A percentile compares a stretch with the other conserved stretches of the same genome.
phyloP scores from a whole-genome alignment of 2,888 invertebrate species.

The Cerastoderma edule region DNA sequence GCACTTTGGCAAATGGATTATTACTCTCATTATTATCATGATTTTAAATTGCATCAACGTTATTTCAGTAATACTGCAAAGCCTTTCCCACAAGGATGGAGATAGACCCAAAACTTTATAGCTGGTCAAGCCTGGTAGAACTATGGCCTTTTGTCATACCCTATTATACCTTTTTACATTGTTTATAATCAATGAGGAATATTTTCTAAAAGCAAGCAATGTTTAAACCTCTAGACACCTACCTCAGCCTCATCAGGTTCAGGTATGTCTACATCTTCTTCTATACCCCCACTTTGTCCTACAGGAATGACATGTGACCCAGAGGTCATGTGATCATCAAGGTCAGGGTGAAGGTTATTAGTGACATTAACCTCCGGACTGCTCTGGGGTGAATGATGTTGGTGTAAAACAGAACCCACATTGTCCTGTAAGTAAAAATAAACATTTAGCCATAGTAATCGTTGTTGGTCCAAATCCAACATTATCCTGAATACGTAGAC shows the following conservation, averaged over 20 bases:
- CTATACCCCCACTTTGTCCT: constrained; percentile 58
- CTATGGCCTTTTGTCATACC: too few relatives aligned
- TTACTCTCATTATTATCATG: too few relatives aligned
- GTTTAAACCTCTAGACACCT: neutral
- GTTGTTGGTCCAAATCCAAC: too few relatives aligned
- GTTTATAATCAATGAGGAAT: neutral
- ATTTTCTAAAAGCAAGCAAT: neutral
- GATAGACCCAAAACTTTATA: too few relatives aligned
- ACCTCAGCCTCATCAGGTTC: constrained; percentile 80
- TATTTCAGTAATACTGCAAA: too few relatives aligned
- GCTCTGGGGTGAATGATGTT: constrained; percentile 77
- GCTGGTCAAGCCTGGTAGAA: too few relatives aligned
- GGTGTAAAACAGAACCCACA: constrained; percentile 71
- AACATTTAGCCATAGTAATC: too few relatives aligned
- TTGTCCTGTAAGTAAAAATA: constrained; percentile 73
- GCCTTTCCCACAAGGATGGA: too few relatives aligned
- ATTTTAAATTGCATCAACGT: too few relatives aligned
- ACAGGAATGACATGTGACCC: constrained; percentile 59
- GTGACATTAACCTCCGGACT: constrained; percentile 81
- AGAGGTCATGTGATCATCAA: constrained; percentile 69
- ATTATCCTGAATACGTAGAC: too few relatives aligned
- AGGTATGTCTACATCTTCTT: constrained; percentile 79
- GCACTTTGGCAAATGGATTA: too few relatives aligned
- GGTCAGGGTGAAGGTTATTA: constrained; percentile 69
- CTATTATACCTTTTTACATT: too few relatives aligned